Evolutionary conservation across 2,888 invertebrate species (phyloP), one percentile per base, ranked within the genome.

Genomic region (Salticus scenicus): DNA sequence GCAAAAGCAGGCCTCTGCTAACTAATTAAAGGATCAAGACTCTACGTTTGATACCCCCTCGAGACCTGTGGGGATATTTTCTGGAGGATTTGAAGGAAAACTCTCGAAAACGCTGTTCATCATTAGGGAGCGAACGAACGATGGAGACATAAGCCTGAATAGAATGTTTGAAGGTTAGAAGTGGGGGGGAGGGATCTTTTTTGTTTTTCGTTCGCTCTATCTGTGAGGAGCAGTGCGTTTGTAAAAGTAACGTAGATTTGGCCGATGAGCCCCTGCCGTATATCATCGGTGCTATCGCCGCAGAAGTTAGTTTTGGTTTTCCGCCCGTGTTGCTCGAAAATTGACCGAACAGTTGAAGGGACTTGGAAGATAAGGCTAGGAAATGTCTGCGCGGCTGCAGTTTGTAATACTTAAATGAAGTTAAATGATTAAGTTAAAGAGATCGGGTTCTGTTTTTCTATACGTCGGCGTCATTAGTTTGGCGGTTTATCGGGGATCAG

Each of bases 11-110:
- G 73, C 77, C 77, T 72, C 77, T 84, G 83, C 83, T 77, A 84
- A 84, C 83, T 84, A 84, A 84, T 84, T 84, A 84, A 84, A 51
- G 83, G 83, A 84, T 84, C 83, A 84, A 77, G 83, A 73, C 77
- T 84, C 76, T 69, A 57, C 63, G 47, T 71, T 24, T 69, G 76
- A 72, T 71, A 76, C 72, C 76, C 80, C 77, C 57, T 1, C 20
- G 24, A 20, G 57, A 57, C 24, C 20, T 17, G 24, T 4, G 24
- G 69, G 74, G 76, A 66, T 71, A 76, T 76, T 72, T 76, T 76
- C 71, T 71, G 66, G 66, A 37, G 79, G 78, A 70, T 71, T 64
- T 73, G 33, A 37, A 14, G 33, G 57, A 28, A 63, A 42, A 30
- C 69, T 74, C 73, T 81, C 74, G 64, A 76, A 84, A 72, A 72